Base-by-base conservation (phyloP, 2,888 invertebrate genomes). In the Napeogenes inachia region DNA sequence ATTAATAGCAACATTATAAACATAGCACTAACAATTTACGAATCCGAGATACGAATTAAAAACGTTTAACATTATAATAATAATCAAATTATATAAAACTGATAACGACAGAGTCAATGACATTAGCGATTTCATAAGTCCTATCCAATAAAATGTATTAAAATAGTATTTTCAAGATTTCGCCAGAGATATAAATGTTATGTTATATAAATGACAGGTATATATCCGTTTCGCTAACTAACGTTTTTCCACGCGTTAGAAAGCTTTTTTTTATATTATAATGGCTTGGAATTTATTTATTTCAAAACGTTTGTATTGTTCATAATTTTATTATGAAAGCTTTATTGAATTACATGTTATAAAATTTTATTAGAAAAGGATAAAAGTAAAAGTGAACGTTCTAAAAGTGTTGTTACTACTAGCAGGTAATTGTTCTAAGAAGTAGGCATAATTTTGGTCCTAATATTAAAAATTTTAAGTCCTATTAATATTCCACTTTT, bases 181-280 rank as follows among this genome's bases (percentile, higher is more conserved):
- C 38, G 50, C 32, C 61, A 58, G 46, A 56, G 13, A 60, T 57
- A 62, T 50, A 4, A 55, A 66, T 59, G 57, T 45, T 56, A 46
- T 30, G 68, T 65, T 68, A 67, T 70, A 65, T 65, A 64, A 70
- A 70, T 64, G 57, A 59, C 56, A 65, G 63, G 63, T 71, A 65
- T 61, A 64, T 61, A 56, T 54, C 59, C 47, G 57, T 69, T 69
- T 64, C 67, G 64, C 56, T 69, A 71, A 56, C 56, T 56, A 54
- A 53, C 58, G 60, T 61, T 65, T 21, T 60, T 62, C 59, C 46
- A 57, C 57, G 54, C 59, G 50, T 57, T 67, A 66, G 64, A 66
- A 62, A 64, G 64, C 66, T 59, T 59, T 57, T 64, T 54, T 61
- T 57, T 64, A 62, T 60, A 58, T 64, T 62, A 62, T 60, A 62